Conservation (phyloP, 2,888 invertebrate species). For the Rapana venosa region DNA sequence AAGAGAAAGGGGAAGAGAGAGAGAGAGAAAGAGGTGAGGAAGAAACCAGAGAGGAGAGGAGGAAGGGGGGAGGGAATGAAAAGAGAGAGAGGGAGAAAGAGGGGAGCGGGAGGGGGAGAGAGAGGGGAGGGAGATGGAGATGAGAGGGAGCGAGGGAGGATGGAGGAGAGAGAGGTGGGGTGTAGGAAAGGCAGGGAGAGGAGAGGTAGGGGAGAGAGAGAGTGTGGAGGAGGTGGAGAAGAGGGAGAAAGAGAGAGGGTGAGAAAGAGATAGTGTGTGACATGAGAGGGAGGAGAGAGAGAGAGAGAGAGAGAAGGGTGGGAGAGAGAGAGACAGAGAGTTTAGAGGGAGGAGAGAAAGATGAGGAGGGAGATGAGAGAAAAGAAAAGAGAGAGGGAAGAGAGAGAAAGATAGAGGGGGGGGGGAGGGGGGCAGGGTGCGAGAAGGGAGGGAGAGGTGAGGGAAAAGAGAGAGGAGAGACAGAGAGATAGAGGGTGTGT, state of each 20-base stretch:
- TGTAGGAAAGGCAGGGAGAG: constrained; percentile 3
- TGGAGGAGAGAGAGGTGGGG: neutral
- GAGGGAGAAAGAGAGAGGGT: neutral
- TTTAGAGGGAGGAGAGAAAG: neutral
- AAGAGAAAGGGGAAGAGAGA: neutral
- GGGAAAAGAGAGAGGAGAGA: neutral
- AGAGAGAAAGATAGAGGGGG: neutral
- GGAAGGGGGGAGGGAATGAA: neutral
- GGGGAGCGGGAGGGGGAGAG: neutral
- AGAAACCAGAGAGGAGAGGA: neutral
- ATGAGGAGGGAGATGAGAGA: neutral
- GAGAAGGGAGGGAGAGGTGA: too few relatives aligned
- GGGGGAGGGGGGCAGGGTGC: neutral
- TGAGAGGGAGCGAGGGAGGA: neutral
- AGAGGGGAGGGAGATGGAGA: neutral
- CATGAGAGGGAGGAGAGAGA: neutral
- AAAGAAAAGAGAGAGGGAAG: neutral
- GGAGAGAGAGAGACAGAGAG: neutral
- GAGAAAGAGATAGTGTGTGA: neutral
- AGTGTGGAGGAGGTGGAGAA: neutral
- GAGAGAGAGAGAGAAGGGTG: neutral
- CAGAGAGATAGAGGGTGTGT: too few relatives aligned
- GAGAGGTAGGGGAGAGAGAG: neutral
- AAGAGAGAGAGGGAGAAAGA: neutral
- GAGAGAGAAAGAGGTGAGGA: neutral